Evolutionary conservation across 2,888 invertebrate genomes (phyloP).

Genomic region (Neocrepidodera transversa): DNA sequence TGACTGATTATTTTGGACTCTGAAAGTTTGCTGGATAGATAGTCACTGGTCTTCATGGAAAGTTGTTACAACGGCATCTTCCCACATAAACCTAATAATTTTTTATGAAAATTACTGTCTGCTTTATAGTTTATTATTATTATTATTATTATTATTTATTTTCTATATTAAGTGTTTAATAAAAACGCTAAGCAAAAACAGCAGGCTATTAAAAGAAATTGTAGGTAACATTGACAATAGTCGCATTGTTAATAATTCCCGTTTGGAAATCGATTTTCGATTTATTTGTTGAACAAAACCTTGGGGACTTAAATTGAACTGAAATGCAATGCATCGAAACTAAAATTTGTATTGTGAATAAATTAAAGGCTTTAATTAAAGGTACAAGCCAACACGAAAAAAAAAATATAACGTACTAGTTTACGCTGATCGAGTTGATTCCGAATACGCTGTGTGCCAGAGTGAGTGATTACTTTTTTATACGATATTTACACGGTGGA

Average conservation of each 20-base stretch:
- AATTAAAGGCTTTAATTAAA: constrained; percentile 18
- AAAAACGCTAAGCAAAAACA: too few species aligned
- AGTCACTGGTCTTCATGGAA: too few species aligned
- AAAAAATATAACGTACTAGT: neutral
- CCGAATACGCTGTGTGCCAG: neutral
- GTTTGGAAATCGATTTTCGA: constrained; percentile 16
- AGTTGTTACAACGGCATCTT: too few species aligned
- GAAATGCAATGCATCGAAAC: constrained; percentile 13
- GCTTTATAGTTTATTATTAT: too few species aligned
- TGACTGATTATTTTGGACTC: too few species aligned
- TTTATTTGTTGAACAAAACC: constrained; percentile 9
- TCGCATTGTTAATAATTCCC: neutral
- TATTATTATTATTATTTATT: too few species aligned
- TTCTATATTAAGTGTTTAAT: too few species aligned
- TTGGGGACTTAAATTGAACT: constrained; percentile 2
- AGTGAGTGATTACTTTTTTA: neutral
- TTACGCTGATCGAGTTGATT: neutral
- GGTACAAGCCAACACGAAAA: constrained; percentile 15
- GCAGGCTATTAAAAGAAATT: too few species aligned
- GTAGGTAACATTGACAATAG: too few species aligned
- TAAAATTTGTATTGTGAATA: constrained; percentile 11
- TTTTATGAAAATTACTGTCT: too few species aligned
- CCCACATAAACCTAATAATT: too few species aligned
- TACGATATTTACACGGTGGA: neutral
- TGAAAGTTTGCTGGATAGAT: too few species aligned